Evolutionary conservation across 2,113 vertebrate species (phyloP), one percentile per base, ranked within the genome.

Genomic region (Orthonyx spaldingii): DNA sequence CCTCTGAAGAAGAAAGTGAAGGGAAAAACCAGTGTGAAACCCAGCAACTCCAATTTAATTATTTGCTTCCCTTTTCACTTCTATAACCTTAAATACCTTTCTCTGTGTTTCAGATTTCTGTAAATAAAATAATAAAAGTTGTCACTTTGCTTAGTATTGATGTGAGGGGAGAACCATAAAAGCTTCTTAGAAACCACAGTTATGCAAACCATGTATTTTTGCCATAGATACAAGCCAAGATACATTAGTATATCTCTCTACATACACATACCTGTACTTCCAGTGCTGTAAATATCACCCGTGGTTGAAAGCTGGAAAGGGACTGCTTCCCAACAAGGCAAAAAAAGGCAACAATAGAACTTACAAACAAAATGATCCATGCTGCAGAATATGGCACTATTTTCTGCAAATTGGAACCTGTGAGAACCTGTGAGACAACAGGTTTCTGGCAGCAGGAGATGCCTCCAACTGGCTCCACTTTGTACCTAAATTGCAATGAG

Each of bases 21-120:
- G 9, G 27, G 30, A 56, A 30, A 84, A 68, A 17, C 0, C 21
- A 52, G 5, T 0, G 0, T 68, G 13, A 4, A 55, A 42, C 6
- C 16, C 49, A 89, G 20, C 9, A 90, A 10, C 9, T 50, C 2
- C 1, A 53, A 8, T 35, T 78, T 57, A 66, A 75, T 70, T 87
- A 2, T 68, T 87, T 87, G 6, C 15, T 89, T 87, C 20, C 6
- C 5, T 87, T 94, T 85, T 72, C 6, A 16, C 2, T 84, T 90
- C 10, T 69, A 14, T 61, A 61, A 57, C 11, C 10, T 71, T 76
- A 69, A 77, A 60, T 35, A 84, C 3, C 13, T 59, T 63, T 64
- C 20, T 49, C 15, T 71, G 11, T 37, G 17, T 50, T 84, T 68
- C 26, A 37, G 20, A 72, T n/a, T 89, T 50, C 13, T 6, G 2